phyloP scores from a whole-genome alignment of 2,888 invertebrate species.

The Lithophane semibrunnea region DNA sequence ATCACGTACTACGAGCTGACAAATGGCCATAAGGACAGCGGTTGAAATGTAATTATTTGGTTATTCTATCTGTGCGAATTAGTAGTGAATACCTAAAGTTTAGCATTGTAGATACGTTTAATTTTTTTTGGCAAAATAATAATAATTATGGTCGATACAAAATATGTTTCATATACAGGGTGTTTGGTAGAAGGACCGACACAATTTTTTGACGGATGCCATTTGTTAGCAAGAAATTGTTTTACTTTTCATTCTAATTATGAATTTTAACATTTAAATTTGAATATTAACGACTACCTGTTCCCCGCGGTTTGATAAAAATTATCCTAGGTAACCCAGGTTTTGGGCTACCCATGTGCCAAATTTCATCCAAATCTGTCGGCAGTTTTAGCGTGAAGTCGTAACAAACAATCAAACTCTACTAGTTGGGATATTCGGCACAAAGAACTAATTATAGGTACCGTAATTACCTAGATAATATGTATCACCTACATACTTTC shows the following conservation, averaged over 20 bases:
- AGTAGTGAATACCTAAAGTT: neutral
- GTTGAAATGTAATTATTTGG: slow-evolving; percentile 70
- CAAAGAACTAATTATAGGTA: neutral
- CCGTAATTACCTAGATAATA: neutral
- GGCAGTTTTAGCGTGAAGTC: too few relatives aligned
- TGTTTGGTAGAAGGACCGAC: neutral
- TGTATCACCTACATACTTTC: slow-evolving; percentile 3
- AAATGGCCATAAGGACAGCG: slow-evolving; percentile 70
- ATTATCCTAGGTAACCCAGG: too few relatives aligned
- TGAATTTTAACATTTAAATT: neutral
- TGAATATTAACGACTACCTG: too few relatives aligned
- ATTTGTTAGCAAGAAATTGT: neutral
- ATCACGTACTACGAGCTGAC: slow-evolving; percentile 70
- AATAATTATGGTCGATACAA: too few relatives aligned
- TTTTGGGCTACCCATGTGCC: too few relatives aligned
- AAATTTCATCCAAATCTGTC: too few relatives aligned
- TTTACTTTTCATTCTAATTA: neutral
- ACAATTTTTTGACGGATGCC: neutral
- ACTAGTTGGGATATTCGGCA: too few relatives aligned
- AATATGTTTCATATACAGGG: neutral
- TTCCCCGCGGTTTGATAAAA: too few relatives aligned
- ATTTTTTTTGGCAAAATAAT: too few relatives aligned
- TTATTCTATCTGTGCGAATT: slow-evolving; percentile 3
- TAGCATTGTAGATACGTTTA: too few relatives aligned
- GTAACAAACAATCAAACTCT: too few relatives aligned